Percentiles rank a stretch among this genome's conserved stretches.
Evolutionary conservation across 2,888 invertebrate species (phyloP).

Genomic region (Listrodromus nycthemerus): DNA sequence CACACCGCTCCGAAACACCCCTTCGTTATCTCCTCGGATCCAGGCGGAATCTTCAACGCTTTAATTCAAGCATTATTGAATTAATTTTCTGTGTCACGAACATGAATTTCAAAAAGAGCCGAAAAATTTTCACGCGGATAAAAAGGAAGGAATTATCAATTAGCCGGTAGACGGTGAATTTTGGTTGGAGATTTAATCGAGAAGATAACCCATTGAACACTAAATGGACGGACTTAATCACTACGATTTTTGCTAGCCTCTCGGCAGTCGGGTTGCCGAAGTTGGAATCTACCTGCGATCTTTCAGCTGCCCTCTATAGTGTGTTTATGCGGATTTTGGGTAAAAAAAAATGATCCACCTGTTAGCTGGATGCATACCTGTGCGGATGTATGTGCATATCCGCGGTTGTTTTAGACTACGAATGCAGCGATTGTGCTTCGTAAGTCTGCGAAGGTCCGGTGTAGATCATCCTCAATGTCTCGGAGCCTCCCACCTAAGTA

Average conservation of each 20-base stretch:
- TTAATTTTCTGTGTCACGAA: too few species aligned
- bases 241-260: background rate
- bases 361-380: background rate
- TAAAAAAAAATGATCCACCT: background rate
- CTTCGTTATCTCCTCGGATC: background rate
- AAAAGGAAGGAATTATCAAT: background rate
- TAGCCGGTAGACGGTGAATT: constrained; percentile 2
- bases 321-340: background rate
- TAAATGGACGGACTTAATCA: background rate
- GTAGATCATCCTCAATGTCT: constrained; percentile 81
- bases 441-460: constrained; percentile 66
- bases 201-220: background rate
- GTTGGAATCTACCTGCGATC: background rate
- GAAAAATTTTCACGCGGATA: background rate
- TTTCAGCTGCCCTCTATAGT: background rate
- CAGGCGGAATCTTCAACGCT: background rate
- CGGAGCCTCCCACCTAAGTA: constrained; percentile 83
- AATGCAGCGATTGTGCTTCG: constrained; percentile 19
- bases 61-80: background rate
- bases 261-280: background rate
- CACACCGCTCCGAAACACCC: constrained; percentile 14
- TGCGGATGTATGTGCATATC: background rate
- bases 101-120: too few species aligned
- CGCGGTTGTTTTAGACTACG: background rate
- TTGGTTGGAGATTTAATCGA: background rate